phyloP scores from a whole-genome alignment of 2,797 vertebrate genomes.

The Allobates femoralis region DNA sequence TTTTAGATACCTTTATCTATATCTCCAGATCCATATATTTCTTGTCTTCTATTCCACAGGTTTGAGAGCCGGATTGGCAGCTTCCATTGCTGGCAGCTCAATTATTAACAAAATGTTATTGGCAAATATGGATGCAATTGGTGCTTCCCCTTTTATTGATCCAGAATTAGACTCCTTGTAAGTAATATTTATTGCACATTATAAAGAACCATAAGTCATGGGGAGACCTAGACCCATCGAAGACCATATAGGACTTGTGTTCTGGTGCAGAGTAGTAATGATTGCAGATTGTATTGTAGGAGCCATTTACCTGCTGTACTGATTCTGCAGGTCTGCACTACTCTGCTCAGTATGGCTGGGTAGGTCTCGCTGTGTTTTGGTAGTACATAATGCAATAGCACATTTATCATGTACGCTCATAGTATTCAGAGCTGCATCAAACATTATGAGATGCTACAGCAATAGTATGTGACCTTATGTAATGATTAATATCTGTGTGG shows the following conservation, averaged over 20 bases:
- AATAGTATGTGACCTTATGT: neutral
- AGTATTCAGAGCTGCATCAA: neutral
- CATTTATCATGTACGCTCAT: neutral
- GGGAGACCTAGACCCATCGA: neutral
- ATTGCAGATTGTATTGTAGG: neutral
- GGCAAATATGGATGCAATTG: constrained; percentile 96
- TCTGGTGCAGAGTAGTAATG: neutral
- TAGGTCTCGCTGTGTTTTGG: neutral
- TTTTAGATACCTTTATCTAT: neutral
- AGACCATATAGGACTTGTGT: neutral
- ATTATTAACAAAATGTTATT: constrained; percentile 99
- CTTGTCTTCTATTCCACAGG: constrained; percentile 74
- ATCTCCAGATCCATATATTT: neutral
- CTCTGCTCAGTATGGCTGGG: no score
- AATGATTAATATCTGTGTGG: neutral
- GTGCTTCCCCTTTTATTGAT: constrained; percentile 96
- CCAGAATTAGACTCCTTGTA: constrained; percentile 95
- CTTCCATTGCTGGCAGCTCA: constrained; percentile 97
- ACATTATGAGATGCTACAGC: neutral
- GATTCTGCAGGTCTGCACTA: no score
- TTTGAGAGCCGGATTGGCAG: constrained; percentile 93
- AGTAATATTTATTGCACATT: constrained; percentile 68
- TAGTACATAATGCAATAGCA: neutral
- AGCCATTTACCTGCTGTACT: neutral
- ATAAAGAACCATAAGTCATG: neutral